These are phyloP conservation scores for Xerus rutilus DNA, from an alignment of 2,797 vertebrate species.

Conservation along the genomic window DNA sequence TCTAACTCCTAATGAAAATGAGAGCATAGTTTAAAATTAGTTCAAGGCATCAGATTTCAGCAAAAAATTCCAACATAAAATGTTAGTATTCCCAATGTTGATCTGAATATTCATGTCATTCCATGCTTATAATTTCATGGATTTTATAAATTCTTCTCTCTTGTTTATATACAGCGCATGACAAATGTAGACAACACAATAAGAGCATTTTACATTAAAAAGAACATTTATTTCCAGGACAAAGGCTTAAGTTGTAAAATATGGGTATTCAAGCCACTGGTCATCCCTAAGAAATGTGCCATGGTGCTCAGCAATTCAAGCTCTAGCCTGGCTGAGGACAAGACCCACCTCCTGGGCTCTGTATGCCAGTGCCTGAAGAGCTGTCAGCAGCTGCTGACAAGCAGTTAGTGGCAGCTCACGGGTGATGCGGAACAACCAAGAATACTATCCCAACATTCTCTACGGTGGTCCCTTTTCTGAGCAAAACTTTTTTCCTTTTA, in stretches of 20 bases:
- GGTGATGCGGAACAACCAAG: too few relatives aligned
- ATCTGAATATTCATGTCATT: background rate
- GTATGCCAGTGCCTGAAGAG: background rate
- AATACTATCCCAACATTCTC: accelerated
- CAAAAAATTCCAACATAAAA: background rate
- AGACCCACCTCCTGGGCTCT: too few relatives aligned
- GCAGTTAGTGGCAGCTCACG: accelerated
- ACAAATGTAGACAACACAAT: background rate
- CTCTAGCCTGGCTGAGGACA: too few relatives aligned
- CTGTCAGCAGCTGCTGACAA: accelerated
- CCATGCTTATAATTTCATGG: background rate
- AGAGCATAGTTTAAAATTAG: background rate
- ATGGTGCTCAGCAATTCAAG: too few relatives aligned
- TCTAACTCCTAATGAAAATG: slow-evolving; percentile 91
- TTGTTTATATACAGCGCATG: background rate
- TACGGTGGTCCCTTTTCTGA: background rate
- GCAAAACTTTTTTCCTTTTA: background rate
- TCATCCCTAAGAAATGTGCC: too few relatives aligned
- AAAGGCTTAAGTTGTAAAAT: background rate
- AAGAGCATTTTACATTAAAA: background rate
- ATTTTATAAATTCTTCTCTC: background rate
- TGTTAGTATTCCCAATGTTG: background rate
- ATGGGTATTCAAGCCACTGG: background rate
- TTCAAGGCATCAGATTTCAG: slow-evolving; percentile 28
- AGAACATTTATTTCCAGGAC: background rate